phyloP scores from a whole-genome alignment of 2,797 vertebrate genomes.

The Tarsius wallacei region DNA sequence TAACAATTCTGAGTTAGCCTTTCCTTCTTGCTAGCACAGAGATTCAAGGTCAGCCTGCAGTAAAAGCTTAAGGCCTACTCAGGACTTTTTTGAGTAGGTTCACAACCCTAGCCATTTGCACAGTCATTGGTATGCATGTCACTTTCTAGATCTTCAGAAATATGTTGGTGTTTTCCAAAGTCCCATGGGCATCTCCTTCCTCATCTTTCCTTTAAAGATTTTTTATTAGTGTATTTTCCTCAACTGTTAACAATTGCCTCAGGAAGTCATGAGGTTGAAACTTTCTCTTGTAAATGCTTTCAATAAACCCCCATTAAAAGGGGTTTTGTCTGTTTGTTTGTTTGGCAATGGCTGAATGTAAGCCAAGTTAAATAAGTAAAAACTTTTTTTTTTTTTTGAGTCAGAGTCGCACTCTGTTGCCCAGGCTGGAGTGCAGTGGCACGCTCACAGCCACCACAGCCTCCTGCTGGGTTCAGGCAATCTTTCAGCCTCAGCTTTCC shows the following conservation, averaged over 20 bases:
- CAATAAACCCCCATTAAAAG: neutral
- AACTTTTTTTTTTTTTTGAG: too few species aligned
- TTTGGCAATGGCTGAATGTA: neutral
- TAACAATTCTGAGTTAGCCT: neutral
- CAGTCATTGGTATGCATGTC: neutral
- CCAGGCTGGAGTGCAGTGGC: too few species aligned
- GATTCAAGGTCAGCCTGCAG: neutral
- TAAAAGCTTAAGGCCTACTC: neutral
- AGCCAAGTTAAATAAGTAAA: neutral
- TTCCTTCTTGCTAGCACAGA: neutral
- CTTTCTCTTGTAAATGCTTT: neutral
- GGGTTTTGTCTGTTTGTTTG: neutral
- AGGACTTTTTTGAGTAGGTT: neutral
- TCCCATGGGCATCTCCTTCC: neutral
- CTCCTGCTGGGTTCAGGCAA: too few species aligned
- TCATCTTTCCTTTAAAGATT: neutral
- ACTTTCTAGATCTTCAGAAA: neutral
- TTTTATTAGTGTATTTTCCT: neutral
- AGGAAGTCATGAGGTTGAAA: neutral
- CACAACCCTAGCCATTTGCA: neutral
- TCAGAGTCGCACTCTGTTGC: too few species aligned
- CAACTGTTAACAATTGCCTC: neutral
- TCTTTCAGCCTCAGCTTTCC: too few species aligned
- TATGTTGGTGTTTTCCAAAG: neutral
- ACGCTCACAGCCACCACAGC: too few species aligned